Base-by-base conservation (phyloP, 2,888 invertebrate genomes). In the Drosophila algonquin region DNA sequence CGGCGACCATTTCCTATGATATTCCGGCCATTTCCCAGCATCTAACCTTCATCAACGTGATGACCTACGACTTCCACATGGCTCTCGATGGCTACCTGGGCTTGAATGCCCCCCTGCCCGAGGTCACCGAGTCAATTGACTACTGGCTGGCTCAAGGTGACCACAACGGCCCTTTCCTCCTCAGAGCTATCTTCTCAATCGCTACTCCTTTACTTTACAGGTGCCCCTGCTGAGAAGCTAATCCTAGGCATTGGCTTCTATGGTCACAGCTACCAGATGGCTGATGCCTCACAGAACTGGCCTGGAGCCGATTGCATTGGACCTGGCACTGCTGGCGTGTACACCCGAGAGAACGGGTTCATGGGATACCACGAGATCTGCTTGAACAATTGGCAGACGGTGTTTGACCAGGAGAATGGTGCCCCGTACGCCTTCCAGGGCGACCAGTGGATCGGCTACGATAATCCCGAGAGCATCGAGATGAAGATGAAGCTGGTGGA, bases 371-470 rank as follows among this genome's bases (percentile, higher is more conserved):
- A 84, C 35, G 86, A 87, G 54, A 89, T 87, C 40, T 87, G 86
- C 54, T n/a, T 51, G 5, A 85, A 80, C 48, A 74, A 77, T 35
- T 93, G 86, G 87, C 32, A 69, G 4, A 75, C 74, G 0, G 72
- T 78, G 0, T 89, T 84, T 32, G 84, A 89, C 51, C 40, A 47
- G 2, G 21, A 63, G 18, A 59, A 27, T 18, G 52, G 74, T 2
- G 60, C 73, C 1, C 98, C 98, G 0, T 97, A 97, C 81, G 97
- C 97, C 0, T 96, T 93, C 92, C 95, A 94, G 77, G 96, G 94
- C 4, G 95, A 97, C 92, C 97, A 98, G 91, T 98, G 98, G 97
- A 97, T 98, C 7, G 97, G 97, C 0, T 98, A 96, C 87, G 98
- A 98, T 89, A 97, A 98, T 84, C 94, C 95, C 60, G 94, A 94